Evolutionary conservation across 2,113 vertebrate species (phyloP), one percentile per base, ranked within the genome.

Genomic region (Gymnocephalus cernua): DNA sequence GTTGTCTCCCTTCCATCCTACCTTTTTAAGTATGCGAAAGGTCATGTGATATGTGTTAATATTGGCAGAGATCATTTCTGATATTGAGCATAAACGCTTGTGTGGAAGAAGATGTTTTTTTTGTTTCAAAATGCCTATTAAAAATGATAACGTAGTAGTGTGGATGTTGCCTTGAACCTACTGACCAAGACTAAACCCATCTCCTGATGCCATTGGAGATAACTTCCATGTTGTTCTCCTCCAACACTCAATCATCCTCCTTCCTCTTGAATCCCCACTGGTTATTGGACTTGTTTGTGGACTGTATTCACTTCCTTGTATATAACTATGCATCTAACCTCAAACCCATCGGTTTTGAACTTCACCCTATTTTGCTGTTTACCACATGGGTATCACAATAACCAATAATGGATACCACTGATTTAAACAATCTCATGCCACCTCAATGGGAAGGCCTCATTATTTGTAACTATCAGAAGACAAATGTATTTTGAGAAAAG

Each of bases 361-460:
- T 8, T 56, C 16, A 57, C 70, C 10, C 12, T 51, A 25, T 63
- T 64, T 50, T 58, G 32, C 16, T 18, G 47, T 57, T 77, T 47
- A 44, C 38, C 35, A 35, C 62, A 47, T 38, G 13, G 56, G 51
- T 51, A 23, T 70, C 19, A 29, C 59, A 54, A 50, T 44, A 25
- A n/a, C 44, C 45, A 51, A 65, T 25, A 29, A 74, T 66, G 53
- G 41, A 27, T 11, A 38, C 53, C 45, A 32, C 59, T 79, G 44
- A 65, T 82, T 75, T 65, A 54, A 58, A 53, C 23, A 8, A 16
- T 50, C 44, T 65, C 25, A 21, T 64, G 56, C 80, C 73, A 41
- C 59, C 11, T 15, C 38, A 2, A 45, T 23, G 11, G 63, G 47
- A 65, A 86, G 16, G 41, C 18, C 6, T 74, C 44, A 53, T 70